A percentile compares a stretch with the other conserved stretches of the same genome.
Conservation (phyloP, 2,888 invertebrate genomes). For the Melolontha melolontha region DNA sequence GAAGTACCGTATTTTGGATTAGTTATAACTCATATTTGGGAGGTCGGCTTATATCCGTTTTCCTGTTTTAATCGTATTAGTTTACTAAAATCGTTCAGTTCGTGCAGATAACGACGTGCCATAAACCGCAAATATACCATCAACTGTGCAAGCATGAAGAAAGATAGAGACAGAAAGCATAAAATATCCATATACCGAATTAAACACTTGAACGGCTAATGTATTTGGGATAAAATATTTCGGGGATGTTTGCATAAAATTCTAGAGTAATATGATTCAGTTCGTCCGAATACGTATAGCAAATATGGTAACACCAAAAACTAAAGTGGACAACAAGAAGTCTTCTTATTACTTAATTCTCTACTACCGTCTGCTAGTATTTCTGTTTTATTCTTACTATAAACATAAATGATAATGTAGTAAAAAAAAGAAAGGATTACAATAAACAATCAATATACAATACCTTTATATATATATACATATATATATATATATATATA, state of each 20-base stretch:
- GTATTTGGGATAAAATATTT: constrained; percentile 3
- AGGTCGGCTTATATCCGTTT: constrained; percentile 25
- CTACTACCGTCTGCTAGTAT: too few relatives aligned
- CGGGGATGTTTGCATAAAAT: constrained; percentile 12
- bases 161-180: neutral
- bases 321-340: too few relatives aligned
- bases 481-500: too few relatives aligned
- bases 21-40: constrained; percentile 5
- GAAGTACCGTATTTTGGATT: constrained; percentile 1
- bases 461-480: too few relatives aligned
- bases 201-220: constrained; percentile 16
- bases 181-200: neutral
- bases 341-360: too few relatives aligned
- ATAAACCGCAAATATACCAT: constrained; percentile 52
- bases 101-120: constrained; percentile 52
- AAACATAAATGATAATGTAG: too few relatives aligned
- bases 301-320: too few relatives aligned
- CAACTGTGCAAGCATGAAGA: neutral
- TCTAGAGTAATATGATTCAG: too few relatives aligned
- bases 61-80: constrained; percentile 54
- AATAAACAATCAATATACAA: too few relatives aligned
- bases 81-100: constrained; percentile 53
- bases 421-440: too few relatives aligned
- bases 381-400: too few relatives aligned
- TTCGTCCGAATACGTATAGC: too few relatives aligned